Conservation (phyloP, 2,797 vertebrate genomes). For the Pagetopsis macropterus region DNA sequence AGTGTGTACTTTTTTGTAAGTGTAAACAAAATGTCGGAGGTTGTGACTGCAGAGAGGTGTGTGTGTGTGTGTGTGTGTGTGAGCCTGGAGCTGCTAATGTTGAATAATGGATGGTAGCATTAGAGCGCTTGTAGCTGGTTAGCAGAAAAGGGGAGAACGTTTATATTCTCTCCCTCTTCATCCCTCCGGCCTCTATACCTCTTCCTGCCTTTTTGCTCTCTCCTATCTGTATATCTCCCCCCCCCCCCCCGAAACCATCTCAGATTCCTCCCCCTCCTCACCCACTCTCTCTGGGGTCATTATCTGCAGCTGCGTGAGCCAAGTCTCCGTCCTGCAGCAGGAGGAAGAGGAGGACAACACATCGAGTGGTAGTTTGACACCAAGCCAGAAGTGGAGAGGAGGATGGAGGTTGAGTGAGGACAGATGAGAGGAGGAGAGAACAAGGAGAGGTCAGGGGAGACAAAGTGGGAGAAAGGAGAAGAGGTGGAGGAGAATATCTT, state of each 20-base stretch:
- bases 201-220: constrained; percentile 25
- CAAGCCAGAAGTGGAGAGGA: constrained; percentile 31
- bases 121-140: constrained; percentile 52
- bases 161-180: constrained; percentile 22
- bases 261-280: neutral
- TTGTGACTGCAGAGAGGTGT: too few relatives aligned
- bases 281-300: constrained; percentile 42
- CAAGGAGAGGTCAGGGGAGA: constrained; percentile 16
- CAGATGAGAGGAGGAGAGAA: constrained; percentile 13
- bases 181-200: constrained; percentile 16
- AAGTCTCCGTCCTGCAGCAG: constrained; percentile 53
- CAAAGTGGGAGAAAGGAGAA: neutral
- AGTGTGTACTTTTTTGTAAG: too few relatives aligned
- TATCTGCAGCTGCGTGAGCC: constrained; percentile 57
- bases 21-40: too few relatives aligned
- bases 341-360: constrained; percentile 32
- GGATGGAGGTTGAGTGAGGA: constrained; percentile 22
- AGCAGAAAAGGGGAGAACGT: constrained; percentile 39
- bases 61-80: neutral
- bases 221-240: constrained; percentile 3
- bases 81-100: constrained; percentile 22
- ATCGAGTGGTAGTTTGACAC: constrained; percentile 49
- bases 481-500: neutral
- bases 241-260: neutral
- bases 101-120: constrained; percentile 69